Percentiles rank a stretch among this genome's conserved stretches.
Conservation (phyloP, 2,797 vertebrate genomes). For the Apogon hyalosoma region DNA sequence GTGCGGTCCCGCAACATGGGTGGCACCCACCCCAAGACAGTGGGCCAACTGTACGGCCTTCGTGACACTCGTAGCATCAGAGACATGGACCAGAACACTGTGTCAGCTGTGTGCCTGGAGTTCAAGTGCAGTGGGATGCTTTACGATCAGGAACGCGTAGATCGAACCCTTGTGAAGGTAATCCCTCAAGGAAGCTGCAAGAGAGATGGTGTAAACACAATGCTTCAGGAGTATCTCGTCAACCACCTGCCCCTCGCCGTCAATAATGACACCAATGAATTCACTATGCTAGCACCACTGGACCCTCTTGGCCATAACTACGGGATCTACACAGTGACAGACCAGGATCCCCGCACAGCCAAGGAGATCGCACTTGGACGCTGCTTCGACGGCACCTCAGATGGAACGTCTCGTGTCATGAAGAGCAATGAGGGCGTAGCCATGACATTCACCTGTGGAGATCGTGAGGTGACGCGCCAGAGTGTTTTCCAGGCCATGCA, state of each 20-base stretch:
- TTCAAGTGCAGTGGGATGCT: conserved; percentile 99
- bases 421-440: conserved; percentile 92
- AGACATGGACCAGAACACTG: conserved; percentile 81
- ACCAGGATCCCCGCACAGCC: conserved; percentile 94
- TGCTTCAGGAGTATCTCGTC: conserved; percentile 96
- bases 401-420: conserved; percentile 94
- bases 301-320: conserved; percentile 98
- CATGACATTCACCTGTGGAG: conserved; percentile 91
- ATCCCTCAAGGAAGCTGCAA: conserved; percentile 95
- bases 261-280: conserved; percentile 96
- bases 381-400: conserved; percentile 96
- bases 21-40: conserved; percentile 93
- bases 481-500: conserved; percentile 91
- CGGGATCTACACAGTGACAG: conserved; percentile 97
- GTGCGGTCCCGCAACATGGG: conserved; percentile 96
- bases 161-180: conserved; percentile 94
- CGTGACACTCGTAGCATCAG: conserved; percentile 93
- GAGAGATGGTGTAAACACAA: conserved; percentile 90
- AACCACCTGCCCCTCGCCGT: conserved; percentile 96
- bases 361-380: conserved; percentile 97
- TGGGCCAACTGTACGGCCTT: conserved; percentile 93
- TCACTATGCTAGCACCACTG: conserved; percentile 97
- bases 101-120: conserved; percentile 94
- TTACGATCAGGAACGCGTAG: conserved; percentile 94
- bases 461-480: conserved; percentile 85